Percentiles rank a stretch among this genome's conserved stretches.
Evolutionary conservation across 1,140 invertebrate genomes (phyloP).

Genomic region (Euwallacea similis): DNA sequence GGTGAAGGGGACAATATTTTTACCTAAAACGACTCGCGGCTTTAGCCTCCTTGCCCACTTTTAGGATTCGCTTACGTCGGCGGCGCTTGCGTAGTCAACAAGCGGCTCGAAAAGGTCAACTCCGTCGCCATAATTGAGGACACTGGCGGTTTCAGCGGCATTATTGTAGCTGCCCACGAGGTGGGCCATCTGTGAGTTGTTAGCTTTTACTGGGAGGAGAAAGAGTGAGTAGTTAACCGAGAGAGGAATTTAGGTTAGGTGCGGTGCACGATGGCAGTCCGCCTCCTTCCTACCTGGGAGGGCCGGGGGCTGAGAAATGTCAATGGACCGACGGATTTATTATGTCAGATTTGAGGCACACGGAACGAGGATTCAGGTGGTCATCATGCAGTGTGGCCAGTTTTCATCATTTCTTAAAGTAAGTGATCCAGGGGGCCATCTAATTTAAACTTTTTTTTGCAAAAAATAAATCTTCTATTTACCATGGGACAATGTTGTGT

Average conservation of each 20-base stretch:
- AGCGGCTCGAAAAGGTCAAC: conserved; percentile 93
- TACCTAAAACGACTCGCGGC: not conserved
- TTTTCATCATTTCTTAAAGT: conserved; percentile 96
- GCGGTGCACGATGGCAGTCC: conserved; percentile 94
- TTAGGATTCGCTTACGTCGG: conserved; percentile 94
- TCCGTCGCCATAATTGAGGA: conserved; percentile 96
- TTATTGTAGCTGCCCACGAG: conserved; percentile 95
- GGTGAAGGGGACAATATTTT: not conserved
- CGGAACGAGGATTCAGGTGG: conserved; percentile 93
- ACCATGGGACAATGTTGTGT: not conserved
- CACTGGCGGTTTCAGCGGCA: conserved; percentile 93
- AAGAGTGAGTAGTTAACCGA: not conserved
- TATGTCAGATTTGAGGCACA: conserved; percentile 92
- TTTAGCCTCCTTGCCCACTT: conserved; percentile 6
- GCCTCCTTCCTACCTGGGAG: conserved; percentile 89
- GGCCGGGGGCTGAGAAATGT: conserved; percentile 93
- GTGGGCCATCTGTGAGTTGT: conserved; percentile 91
- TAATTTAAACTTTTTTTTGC: not conserved
- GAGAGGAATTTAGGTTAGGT: conserved; percentile 61
- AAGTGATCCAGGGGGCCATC: conserved; percentile 48
- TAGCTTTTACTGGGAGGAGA: not conserved
- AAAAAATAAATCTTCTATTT: not conserved
- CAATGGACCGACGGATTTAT: conserved; percentile 96
- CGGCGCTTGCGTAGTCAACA: conserved; percentile 94
- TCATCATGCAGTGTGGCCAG: conserved; percentile 91